Conservation (phyloP, 37 sponge, comb jelly and placozoan species). For the Haliclona indistincta region DNA sequence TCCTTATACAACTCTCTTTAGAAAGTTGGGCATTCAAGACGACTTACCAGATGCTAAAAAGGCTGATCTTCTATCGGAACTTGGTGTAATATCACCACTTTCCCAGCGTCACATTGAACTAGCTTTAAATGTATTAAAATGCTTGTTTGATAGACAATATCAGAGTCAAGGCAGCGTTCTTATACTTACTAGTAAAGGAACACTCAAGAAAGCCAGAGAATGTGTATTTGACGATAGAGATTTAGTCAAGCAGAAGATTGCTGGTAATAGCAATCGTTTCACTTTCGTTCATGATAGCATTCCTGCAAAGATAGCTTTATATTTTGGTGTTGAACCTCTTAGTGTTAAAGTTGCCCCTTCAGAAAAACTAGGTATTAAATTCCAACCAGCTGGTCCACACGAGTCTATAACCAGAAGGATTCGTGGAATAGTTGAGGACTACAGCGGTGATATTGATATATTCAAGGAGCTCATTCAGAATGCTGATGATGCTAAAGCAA, state of each 20-base stretch:
- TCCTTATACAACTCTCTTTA: no score
- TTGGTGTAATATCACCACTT: no score
- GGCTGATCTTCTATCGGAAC: no score
- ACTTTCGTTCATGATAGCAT: conserved; percentile 46
- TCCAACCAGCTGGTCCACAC: conserved; percentile 33
- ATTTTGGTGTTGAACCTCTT: conserved; percentile 56
- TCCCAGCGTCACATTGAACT: no score
- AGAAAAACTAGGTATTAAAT: conserved; percentile 16
- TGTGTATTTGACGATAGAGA: conserved; percentile 62
- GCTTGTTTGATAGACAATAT: no score
- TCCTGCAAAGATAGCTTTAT: conserved; percentile 48
- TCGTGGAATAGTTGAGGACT: conserved; percentile 60
- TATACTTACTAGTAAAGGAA: conserved; percentile 28
- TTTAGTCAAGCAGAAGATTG: conserved; percentile 16
- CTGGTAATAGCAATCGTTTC: conserved; percentile 4
- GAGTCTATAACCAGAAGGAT: conserved; percentile 68
- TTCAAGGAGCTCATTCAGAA: conserved; percentile 89
- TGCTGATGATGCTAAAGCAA: conserved; percentile 90
- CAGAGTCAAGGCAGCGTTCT: conserved; percentile 74
- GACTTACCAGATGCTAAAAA: no score
- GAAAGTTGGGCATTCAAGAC: no score
- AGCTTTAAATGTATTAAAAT: no score
- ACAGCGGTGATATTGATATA: conserved; percentile 65
- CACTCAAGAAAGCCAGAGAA: conserved; percentile 15
- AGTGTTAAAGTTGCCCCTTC: conserved; percentile 56